phyloP scores from a whole-genome alignment of 2,113 vertebrate genomes.

The Grallaria varia region DNA sequence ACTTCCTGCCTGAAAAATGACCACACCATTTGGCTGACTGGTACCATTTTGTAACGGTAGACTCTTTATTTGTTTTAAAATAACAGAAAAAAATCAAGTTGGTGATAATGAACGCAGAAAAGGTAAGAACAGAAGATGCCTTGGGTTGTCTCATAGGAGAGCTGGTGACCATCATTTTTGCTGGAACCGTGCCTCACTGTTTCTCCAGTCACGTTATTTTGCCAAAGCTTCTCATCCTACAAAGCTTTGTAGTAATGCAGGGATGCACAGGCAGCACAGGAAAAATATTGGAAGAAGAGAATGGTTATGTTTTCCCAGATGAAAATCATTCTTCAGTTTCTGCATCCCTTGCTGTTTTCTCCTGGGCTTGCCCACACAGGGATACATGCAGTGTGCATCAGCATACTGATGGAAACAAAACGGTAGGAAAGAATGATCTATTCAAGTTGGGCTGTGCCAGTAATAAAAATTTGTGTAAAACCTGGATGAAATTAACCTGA shows the following conservation, averaged over 20 bases:
- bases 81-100: background rate
- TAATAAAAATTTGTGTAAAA: background rate
- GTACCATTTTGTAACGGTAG: background rate
- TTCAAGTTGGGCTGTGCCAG: background rate
- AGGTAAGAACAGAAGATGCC: background rate
- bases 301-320: background rate
- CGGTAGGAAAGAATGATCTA: background rate
- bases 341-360: background rate
- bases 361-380: background rate
- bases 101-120: slow-evolving; percentile 1
- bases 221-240: background rate
- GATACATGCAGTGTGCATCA: background rate
- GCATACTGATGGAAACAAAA: background rate
- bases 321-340: background rate
- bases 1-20: background rate
- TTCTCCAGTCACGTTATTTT: background rate
- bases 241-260: background rate
- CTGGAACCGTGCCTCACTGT: background rate
- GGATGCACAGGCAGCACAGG: background rate
- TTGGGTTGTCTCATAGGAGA: background rate
- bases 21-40: background rate
- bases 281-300: background rate
- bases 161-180: background rate
- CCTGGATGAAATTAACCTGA: background rate
- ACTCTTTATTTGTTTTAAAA: background rate